Conservation (phyloP, 2,797 vertebrate genomes). For the Poeciliopsis paucimaculata region DNA sequence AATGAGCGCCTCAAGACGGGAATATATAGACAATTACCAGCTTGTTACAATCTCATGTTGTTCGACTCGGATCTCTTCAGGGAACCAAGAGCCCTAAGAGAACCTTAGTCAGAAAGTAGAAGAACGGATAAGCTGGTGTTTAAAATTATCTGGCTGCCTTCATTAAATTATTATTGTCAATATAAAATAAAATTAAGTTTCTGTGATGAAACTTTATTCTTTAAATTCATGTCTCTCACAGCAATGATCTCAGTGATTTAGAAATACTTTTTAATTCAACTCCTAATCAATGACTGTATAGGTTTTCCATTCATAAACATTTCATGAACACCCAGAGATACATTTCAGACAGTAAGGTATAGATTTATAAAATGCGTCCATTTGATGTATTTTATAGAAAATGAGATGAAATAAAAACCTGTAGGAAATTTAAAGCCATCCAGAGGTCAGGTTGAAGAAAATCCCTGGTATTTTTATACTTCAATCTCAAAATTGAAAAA, state of each 20-base stretch:
- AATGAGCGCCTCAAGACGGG: constrained; percentile 32
- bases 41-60: constrained; percentile 37
- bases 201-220: not conserved
- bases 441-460: not conserved
- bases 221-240: not conserved
- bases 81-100: not conserved
- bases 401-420: not conserved
- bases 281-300: too few relatives aligned
- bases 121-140: not conserved
- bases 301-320: too few relatives aligned
- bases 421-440: not conserved
- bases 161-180: not conserved
- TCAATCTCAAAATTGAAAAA: not conserved
- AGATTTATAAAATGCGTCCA: not conserved
- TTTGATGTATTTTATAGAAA: not conserved
- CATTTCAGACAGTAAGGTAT: not conserved
- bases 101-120: not conserved
- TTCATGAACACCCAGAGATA: too few relatives aligned
- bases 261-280: too few relatives aligned
- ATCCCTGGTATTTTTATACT: not conserved
- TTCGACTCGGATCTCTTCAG: constrained; percentile 13
- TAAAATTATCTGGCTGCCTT: not conserved
- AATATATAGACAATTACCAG: constrained; percentile 52
- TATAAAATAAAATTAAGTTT: not conserved
- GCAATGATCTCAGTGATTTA: not conserved